A percentile compares a stretch with the other conserved stretches of the same genome.
Conservation (phyloP, 2,113 vertebrate genomes). For the Bos indicus region DNA sequence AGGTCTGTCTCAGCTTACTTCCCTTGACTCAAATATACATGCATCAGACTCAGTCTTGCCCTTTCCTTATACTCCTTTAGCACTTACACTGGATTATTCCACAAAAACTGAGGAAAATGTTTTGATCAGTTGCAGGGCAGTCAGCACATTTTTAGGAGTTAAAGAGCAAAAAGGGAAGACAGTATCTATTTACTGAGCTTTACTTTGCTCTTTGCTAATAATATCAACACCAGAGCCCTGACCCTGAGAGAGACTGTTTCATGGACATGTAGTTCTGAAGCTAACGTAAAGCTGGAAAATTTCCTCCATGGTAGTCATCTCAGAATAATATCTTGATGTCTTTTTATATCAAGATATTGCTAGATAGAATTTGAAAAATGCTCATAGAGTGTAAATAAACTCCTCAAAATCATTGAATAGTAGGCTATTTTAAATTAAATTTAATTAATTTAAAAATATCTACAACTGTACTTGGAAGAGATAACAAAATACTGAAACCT, state of each 20-base stretch:
- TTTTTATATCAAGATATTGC: neutral
- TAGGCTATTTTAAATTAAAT: neutral
- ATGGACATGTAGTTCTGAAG: neutral
- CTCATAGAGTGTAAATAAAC: neutral
- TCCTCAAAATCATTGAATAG: neutral
- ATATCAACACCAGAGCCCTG: neutral
- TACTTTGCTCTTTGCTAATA: neutral
- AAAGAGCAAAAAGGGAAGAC: neutral
- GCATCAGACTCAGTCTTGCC: neutral
- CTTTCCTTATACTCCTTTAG: neutral
- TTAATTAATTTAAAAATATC: neutral
- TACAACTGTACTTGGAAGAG: neutral
- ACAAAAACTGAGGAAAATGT: neutral
- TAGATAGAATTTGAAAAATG: constrained; percentile 15
- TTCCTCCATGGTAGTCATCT: neutral
- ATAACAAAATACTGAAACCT: neutral
- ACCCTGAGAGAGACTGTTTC: neutral
- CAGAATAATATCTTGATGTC: neutral
- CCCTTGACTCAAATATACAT: neutral
- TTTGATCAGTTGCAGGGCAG: neutral
- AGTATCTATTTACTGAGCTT: neutral
- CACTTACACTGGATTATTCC: neutral
- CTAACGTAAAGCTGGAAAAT: neutral
- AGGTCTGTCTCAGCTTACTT: neutral
- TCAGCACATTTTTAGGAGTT: neutral